Evolutionary conservation across 2,797 vertebrate species (phyloP).

Genomic region (Xyrichtys novacula): DNA sequence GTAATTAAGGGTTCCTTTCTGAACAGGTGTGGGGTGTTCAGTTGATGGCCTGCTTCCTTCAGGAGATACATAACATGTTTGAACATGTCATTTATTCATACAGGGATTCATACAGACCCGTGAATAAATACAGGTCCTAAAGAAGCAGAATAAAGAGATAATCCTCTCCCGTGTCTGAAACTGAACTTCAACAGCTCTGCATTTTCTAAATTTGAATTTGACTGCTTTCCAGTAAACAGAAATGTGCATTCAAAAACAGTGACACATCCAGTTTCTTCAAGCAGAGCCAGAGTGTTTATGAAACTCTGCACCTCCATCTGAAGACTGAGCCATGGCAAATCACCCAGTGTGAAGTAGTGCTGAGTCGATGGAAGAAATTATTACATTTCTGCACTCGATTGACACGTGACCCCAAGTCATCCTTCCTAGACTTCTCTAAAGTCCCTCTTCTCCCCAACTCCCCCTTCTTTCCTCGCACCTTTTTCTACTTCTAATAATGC

Average conservation of each 20-base stretch:
- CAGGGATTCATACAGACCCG: background rate
- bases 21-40: too few species aligned
- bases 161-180: background rate
- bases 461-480: background rate
- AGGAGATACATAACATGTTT: too few species aligned
- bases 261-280: background rate
- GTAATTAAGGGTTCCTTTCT: background rate
- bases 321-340: background rate
- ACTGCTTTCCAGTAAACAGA: background rate
- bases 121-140: background rate
- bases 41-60: too few species aligned
- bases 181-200: background rate
- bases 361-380: background rate
- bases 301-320: background rate
- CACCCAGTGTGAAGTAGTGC: background rate
- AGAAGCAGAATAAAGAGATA: background rate
- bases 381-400: background rate
- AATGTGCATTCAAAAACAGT: background rate
- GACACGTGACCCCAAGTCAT: background rate
- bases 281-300: background rate
- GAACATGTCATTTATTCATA: conserved; percentile 3
- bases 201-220: background rate
- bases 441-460: background rate
- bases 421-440: background rate
- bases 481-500: background rate